phyloP scores from a whole-genome alignment of 2,113 vertebrate species.

The Pseudorasbora parva region DNA sequence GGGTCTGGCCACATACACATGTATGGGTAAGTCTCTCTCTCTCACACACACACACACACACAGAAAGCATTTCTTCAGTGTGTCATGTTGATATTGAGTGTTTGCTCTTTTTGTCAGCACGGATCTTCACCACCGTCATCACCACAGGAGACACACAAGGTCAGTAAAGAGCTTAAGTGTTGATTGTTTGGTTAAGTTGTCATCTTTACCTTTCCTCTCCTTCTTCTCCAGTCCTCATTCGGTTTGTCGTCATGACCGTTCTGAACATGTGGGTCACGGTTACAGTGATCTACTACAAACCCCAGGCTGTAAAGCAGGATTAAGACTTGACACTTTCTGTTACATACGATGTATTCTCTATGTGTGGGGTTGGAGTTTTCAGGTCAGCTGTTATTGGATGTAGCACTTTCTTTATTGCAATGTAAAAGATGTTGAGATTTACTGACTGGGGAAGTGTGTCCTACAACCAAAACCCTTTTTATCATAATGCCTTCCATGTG shows the following conservation, averaged over 20 bases:
- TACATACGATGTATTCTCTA: neutral
- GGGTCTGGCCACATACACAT: constrained; percentile 84
- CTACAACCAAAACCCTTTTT: neutral
- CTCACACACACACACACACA: neutral
- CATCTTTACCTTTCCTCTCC: neutral
- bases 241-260: constrained; percentile 82
- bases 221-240: constrained; percentile 81
- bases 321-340: constrained; percentile 44
- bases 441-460: neutral
- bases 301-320: constrained; percentile 73
- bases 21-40: constrained; percentile 77
- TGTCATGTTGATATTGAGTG: constrained; percentile 39
- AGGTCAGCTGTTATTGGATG: neutral
- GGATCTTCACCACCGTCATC: constrained; percentile 89
- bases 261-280: constrained; percentile 89
- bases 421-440: neutral
- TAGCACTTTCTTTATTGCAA: neutral
- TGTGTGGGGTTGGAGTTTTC: no score
- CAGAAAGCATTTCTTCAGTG: constrained; percentile 39
- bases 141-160: constrained; percentile 87
- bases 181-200: neutral
- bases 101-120: constrained; percentile 77
- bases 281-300: constrained; percentile 83
- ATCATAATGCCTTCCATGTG: neutral
- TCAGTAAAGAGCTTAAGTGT: constrained; percentile 67